phyloP scores from a whole-genome alignment of 1,140 invertebrate species.

The Papilio dardanus region DNA sequence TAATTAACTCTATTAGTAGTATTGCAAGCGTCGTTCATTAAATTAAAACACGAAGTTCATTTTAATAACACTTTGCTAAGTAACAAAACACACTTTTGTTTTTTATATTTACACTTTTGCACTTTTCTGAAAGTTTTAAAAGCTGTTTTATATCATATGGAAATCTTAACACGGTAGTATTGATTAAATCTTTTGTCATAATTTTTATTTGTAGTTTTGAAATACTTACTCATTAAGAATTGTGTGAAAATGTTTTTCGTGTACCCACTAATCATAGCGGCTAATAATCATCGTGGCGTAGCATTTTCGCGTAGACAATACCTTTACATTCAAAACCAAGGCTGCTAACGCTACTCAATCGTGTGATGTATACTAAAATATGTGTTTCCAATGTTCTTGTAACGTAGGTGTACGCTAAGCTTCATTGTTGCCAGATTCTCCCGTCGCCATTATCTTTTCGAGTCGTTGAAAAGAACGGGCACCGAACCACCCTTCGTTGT shows the following conservation, averaged over 20 bases:
- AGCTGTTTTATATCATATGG: too few relatives aligned
- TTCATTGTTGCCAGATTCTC: constrained; percentile 58
- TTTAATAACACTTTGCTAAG: constrained; percentile 49
- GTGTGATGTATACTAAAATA: not conserved
- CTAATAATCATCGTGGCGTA: not conserved
- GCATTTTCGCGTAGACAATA: not conserved
- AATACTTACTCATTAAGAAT: too few relatives aligned
- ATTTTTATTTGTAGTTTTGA: too few relatives aligned
- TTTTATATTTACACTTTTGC: not conserved
- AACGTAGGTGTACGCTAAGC: constrained; percentile 42
- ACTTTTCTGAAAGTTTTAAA: not conserved
- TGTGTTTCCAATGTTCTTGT: constrained; percentile 8
- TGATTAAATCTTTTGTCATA: too few relatives aligned
- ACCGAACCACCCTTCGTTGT: constrained; percentile 56
- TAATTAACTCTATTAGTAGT: constrained; percentile 59
- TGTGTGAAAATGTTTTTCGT: too few relatives aligned
- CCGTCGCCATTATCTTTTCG: constrained; percentile 56
- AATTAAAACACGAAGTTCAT: constrained; percentile 55
- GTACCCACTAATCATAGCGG: not conserved
- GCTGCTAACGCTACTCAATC: not conserved
- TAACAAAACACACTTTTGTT: constrained; percentile 23
- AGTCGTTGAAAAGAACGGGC: constrained; percentile 50
- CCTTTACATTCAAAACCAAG: not conserved
- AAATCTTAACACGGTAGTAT: too few relatives aligned
- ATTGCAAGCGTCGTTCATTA: constrained; percentile 45